Conservation (phyloP, 92 coral and sea anemone genomes). For the Parazoanthus atlanticus region DNA sequence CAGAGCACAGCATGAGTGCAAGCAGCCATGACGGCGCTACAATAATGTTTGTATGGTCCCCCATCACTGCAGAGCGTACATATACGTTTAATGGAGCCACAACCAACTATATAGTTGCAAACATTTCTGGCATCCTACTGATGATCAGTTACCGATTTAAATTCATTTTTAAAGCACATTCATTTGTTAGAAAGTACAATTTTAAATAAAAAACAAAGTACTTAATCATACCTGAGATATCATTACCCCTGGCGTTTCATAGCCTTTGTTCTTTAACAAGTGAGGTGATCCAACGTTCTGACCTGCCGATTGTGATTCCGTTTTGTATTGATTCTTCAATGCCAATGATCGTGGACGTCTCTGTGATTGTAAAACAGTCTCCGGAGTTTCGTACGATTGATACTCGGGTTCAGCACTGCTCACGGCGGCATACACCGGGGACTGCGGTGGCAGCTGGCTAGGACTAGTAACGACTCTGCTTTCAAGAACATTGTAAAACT, state of each 20-base stretch:
- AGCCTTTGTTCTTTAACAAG: background rate
- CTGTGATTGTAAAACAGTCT: background rate
- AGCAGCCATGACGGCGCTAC: slow-evolving; percentile 15
- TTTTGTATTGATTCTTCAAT: background rate
- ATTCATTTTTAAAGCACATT: too few relatives aligned
- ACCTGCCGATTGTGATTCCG: background rate
- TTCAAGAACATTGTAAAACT: slow-evolving; percentile 6
- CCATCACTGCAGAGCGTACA: too few relatives aligned
- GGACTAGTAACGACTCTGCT: background rate
- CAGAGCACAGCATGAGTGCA: slow-evolving; percentile 5
- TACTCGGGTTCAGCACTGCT: background rate
- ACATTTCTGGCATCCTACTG: too few relatives aligned
- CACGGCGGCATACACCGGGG: background rate
- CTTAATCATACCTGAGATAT: background rate
- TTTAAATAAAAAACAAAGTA: too few relatives aligned
- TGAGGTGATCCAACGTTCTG: background rate
- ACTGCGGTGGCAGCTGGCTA: background rate
- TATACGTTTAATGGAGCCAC: too few relatives aligned
- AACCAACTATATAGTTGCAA: too few relatives aligned
- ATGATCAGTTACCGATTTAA: too few relatives aligned
- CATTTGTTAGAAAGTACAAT: too few relatives aligned
- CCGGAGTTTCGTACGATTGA: slow-evolving; percentile 17
- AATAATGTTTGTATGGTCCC: too few relatives aligned
- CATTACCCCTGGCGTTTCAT: background rate
- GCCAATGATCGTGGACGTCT: background rate